Conservation (phyloP, 2,888 invertebrate genomes). For the Drosophila mimica region DNA sequence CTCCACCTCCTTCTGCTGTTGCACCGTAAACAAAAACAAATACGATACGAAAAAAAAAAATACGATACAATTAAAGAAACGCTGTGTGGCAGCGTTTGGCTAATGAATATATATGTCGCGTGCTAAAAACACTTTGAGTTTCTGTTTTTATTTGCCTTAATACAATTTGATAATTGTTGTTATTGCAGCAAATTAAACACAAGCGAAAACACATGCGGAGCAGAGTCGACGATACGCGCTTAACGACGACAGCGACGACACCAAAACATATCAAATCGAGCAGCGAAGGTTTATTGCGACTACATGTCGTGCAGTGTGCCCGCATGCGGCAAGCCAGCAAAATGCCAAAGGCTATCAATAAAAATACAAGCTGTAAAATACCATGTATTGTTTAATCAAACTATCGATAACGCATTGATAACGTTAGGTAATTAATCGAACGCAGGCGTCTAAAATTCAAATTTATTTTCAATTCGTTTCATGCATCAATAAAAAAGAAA, state of each 20-base stretch:
- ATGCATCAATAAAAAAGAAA: background rate
- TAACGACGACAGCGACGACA: slow-evolving; percentile 50
- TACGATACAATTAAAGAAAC: background rate
- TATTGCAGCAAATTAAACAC: slow-evolving; percentile 36
- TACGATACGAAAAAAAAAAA: slow-evolving; percentile 34
- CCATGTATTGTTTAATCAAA: background rate
- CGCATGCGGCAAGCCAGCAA: background rate
- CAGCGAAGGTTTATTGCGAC: slow-evolving; percentile 45
- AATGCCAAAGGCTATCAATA: slow-evolving; percentile 1
- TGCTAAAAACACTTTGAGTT: slow-evolving; percentile 21
- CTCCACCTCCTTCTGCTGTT: background rate
- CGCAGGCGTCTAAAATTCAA: background rate
- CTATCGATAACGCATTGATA: background rate
- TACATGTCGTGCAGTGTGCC: slow-evolving; percentile 35
- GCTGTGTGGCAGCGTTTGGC: slow-evolving; percentile 4
- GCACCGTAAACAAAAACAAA: slow-evolving; percentile 42
- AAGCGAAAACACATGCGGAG: slow-evolving; percentile 25
- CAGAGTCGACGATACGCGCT: slow-evolving; percentile 44
- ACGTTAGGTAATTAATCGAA: background rate
- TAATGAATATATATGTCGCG: slow-evolving; percentile 22
- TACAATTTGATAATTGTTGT: slow-evolving; percentile 41
- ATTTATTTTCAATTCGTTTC: background rate
- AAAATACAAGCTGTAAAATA: background rate
- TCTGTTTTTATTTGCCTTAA: slow-evolving; percentile 28
- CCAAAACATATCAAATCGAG: slow-evolving; percentile 41